Base-by-base conservation (phyloP, 2,797 vertebrate genomes). In the Gila robusta region DNA sequence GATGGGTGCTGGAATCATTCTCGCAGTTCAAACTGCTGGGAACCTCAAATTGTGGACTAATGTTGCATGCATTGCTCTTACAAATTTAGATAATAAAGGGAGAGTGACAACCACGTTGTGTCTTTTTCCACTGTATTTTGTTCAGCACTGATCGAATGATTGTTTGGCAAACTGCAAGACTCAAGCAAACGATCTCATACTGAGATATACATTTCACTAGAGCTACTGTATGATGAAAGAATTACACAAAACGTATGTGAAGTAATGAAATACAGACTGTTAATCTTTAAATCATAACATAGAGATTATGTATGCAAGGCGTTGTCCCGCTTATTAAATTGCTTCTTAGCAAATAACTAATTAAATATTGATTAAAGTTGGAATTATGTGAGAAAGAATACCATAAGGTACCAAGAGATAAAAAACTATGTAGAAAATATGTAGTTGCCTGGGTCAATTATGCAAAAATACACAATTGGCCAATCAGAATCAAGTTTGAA, bases 231-330 rank as follows among this genome's bases (percentile, higher is more conserved):
- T 35, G 41, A 49, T 67, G 28, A 49, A 32, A 23, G 41, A 69
- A 69, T 56, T 77, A 54, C 73, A 56, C 49, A 23, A 28, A 81
- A 35, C 17, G 6, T 23, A 49, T 67, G 41, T 21, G 35, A 6
- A 44, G 77, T 14, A 47, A 21, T 67, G 26, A 67, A 32, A 80
- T 35, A 23, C 10, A 64, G 10, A 44, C 59, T 49, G 59, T 32
- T 80, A 47, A 80, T 79, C 69, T 72, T 19, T 47, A 49, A 76
- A 64, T 47, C 69, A 71, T 23, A 82, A 82, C 67, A 70, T 14
- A 44, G 26, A 7, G n/a, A 74, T 76, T 21, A 72, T 21, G 16
- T 21, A 8, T 35, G 52, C 5, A 5, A 26, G 1, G 28, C 3
- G 9, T 52, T 83, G 16, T 67, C 5, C 1, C 59, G 66, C 14